Conservation (phyloP, 1,140 invertebrate genomes). For the Dendrolimus punctatus region DNA sequence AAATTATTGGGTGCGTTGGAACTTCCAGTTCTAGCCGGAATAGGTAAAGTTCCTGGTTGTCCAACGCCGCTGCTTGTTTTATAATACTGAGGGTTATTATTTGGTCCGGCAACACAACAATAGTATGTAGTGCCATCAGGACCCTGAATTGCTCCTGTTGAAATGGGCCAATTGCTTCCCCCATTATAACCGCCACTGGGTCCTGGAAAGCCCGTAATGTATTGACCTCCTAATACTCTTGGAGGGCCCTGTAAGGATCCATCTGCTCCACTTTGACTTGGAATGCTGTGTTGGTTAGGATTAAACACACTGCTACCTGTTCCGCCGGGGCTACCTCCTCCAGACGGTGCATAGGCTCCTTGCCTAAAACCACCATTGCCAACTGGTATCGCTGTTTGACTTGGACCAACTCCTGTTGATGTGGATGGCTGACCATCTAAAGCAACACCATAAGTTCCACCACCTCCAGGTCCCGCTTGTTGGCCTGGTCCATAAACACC, state of each 20-base stretch:
- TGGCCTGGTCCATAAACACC: constrained; percentile 4
- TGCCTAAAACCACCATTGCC: background rate
- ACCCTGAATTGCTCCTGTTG: constrained; percentile 19
- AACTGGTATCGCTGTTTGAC: background rate
- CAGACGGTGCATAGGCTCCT: background rate
- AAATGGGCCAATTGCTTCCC: constrained; percentile 17
- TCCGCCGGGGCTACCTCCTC: background rate
- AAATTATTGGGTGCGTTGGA: too few species aligned
- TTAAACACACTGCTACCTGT: too few species aligned
- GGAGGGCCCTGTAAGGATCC: background rate
- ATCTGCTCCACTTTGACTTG: background rate
- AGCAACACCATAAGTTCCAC: background rate
- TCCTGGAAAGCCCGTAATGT: background rate
- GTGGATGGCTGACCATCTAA: too few species aligned
- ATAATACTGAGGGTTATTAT: constrained; percentile 10
- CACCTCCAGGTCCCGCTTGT: background rate
- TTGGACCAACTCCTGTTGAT: background rate
- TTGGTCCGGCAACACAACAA: constrained; percentile 27
- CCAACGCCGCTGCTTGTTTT: background rate
- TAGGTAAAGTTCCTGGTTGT: background rate
- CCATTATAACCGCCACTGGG: constrained; percentile 1
- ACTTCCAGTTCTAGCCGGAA: background rate
- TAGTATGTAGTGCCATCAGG: constrained; percentile 26
- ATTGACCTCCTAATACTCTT: background rate
- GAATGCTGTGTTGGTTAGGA: background rate